Conservation (phyloP, 2,113 vertebrate species). For the Sylvietta virens region DNA sequence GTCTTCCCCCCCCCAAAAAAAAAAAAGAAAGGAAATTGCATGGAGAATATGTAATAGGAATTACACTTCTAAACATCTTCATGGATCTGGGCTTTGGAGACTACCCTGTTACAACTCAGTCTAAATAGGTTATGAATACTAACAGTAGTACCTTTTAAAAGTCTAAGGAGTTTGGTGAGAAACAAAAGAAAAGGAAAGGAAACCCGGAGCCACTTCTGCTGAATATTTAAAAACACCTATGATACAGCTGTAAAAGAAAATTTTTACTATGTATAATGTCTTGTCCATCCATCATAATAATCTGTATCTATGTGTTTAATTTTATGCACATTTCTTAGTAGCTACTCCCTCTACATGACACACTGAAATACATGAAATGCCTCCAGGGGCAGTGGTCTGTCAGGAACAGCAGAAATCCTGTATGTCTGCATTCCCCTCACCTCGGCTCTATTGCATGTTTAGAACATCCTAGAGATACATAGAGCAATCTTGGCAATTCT, state of each 20-base stretch:
- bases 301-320: neutral
- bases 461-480: neutral
- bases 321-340: neutral
- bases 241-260: neutral
- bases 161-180: constrained; percentile 14
- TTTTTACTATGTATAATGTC: neutral
- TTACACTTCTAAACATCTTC: neutral
- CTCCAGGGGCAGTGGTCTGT: neutral
- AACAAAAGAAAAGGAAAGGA: constrained; percentile 27
- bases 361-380: neutral
- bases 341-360: neutral
- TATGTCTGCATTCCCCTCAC: neutral
- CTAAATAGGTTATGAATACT: neutral
- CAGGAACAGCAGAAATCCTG: neutral
- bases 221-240: neutral
- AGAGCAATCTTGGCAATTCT: neutral
- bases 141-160: constrained; percentile 43
- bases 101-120: neutral
- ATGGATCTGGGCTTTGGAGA: neutral
- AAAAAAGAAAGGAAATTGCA: neutral
- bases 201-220: constrained; percentile 7
- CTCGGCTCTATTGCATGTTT: neutral
- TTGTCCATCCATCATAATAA: neutral
- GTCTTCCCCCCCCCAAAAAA: neutral
- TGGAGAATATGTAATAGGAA: neutral